These are phyloP conservation scores for Eupithecia pulchellata DNA, from an alignment of 2,888 invertebrate genomes.

Conservation along the genomic window DNA sequence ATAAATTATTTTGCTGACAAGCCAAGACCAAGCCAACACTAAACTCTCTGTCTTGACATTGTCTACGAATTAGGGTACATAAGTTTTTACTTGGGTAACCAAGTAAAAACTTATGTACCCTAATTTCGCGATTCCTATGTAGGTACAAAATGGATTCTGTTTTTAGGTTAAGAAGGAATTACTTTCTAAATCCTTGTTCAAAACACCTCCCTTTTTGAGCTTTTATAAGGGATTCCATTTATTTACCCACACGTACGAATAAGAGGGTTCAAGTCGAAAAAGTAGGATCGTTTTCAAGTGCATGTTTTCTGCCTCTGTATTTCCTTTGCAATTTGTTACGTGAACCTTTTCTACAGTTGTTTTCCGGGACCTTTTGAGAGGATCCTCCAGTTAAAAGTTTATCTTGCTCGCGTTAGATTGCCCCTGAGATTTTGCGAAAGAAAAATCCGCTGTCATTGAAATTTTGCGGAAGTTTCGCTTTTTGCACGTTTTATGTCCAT, in stretches of 20 bases:
- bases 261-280: conserved; percentile 42
- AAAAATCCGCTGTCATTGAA: conserved; percentile 3
- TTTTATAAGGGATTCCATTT: conserved; percentile 42
- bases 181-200: conserved; percentile 26
- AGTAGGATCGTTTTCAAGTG: conserved; percentile 46
- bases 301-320: conserved; percentile 43
- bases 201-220: conserved; percentile 33
- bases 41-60: not conserved
- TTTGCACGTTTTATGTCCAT: not conserved
- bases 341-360: conserved; percentile 36
- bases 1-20: not conserved
- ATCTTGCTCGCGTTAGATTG: conserved; percentile 9
- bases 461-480: not conserved
- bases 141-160: not conserved
- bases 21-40: not conserved
- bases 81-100: not conserved
- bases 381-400: conserved; percentile 29
- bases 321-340: conserved; percentile 45
- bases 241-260: conserved; percentile 40
- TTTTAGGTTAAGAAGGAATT: not conserved
- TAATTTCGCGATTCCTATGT: not conserved
- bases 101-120: not conserved
- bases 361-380: conserved; percentile 31
- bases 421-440: conserved; percentile 16
- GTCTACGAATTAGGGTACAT: not conserved